Evolutionary conservation across 2,797 vertebrate genomes (phyloP), one percentile per base, ranked within the genome.

Genomic region (Pogoniulus pusillus): DNA sequence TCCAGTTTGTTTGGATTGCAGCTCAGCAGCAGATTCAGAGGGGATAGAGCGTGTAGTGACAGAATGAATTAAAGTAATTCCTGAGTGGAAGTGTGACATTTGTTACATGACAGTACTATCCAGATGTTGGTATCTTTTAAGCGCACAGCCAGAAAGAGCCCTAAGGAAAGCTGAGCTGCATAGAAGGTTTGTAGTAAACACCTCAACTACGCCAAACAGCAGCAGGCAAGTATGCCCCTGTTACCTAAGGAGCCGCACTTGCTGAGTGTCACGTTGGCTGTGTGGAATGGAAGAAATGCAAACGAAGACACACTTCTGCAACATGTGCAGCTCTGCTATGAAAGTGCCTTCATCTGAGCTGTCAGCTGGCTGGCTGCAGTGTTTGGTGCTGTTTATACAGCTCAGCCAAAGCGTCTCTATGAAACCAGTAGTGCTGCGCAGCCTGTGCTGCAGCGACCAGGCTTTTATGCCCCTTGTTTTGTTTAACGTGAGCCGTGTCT

Each of bases 281-380:
- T 92, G 62, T 93, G 96, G 96, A 96, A 96, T 94, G 97, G 96
- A 89, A 95, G 97, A 96, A 93, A 93, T 95, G 93, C 93, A 95
- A 90, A 94, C 72, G 45, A 90, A 95, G 81, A 93, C 94, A 95
- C 72, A 77, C 96, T 97, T 97, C 93, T 96, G 96, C 95, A 95
- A 88, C 43, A 93, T 95, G 97, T 82, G 82, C 85, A 68, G 92
- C 83, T 88, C 83, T 60, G 73, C 82, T 82, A 24, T 93, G 96
- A 87, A 87, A 85, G 85, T 59, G 64, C 10, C 7, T 90, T 93
- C 91, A 94, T 95, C 93, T 95, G 94, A 96, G 97, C 95, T 95
- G 96, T 96, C 96, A 96, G 96, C 94, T 93, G 97, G 93, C 95
- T 83, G 93, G 92, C 90, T 96, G 91, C 89, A 72, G 72, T 54